phyloP scores from a whole-genome alignment of 1,140 invertebrate genomes.

The Hestina assimilis region DNA sequence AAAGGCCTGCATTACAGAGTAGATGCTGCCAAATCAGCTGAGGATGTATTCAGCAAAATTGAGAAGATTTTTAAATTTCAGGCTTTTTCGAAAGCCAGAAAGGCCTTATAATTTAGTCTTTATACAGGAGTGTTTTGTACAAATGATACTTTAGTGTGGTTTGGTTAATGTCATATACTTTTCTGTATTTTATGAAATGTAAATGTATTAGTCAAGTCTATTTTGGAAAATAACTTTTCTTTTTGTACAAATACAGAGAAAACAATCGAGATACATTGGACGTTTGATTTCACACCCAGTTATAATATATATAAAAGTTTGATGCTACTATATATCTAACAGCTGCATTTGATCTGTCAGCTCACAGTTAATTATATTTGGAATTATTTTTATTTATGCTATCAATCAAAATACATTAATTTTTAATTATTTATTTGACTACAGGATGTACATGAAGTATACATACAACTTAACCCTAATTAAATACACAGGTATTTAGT shows the following conservation, averaged over 20 bases:
- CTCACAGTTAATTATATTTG: too few relatives aligned
- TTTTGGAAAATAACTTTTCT: conserved; percentile 58
- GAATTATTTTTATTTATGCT: too few relatives aligned
- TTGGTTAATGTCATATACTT: conserved; percentile 43
- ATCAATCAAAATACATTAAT: too few relatives aligned
- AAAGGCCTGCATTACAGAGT: conserved; percentile 87
- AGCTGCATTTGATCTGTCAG: not conserved
- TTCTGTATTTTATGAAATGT: conserved; percentile 37
- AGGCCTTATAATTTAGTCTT: conserved; percentile 37
- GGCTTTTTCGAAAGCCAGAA: conserved; percentile 52
- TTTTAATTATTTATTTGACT: conserved; percentile 3
- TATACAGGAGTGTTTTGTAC: conserved; percentile 61
- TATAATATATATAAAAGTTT: not conserved
- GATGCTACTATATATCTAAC: not conserved
- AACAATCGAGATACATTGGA: not conserved
- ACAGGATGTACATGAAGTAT: conserved; percentile 5
- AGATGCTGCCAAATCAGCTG: conserved; percentile 85
- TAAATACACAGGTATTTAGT: not conserved
- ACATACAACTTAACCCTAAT: not conserved
- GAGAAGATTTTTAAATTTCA: conserved; percentile 85
- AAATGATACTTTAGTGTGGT: conserved; percentile 49
- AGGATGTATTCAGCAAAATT: conserved; percentile 87
- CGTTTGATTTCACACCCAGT: conserved; percentile 10
- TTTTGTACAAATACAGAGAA: conserved; percentile 62
- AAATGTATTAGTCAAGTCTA: conserved; percentile 42